Percentiles rank a stretch among this genome's conserved stretches.
These are phyloP conservation scores for Zaprionus ornatus DNA, from an alignment of 1,140 invertebrate genomes.

Conservation along the genomic window DNA sequence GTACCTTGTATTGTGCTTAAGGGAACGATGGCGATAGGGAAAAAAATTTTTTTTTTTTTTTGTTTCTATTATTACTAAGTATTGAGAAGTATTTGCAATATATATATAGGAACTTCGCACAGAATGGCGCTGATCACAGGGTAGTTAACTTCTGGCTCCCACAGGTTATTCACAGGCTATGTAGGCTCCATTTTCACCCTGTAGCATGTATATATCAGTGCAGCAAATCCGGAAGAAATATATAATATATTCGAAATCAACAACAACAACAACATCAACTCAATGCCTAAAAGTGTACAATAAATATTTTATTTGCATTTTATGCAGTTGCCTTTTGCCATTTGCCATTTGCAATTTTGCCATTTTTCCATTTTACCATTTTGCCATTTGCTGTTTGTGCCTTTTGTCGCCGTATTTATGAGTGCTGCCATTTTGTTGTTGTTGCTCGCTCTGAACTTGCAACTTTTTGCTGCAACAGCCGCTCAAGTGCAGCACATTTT, in stretches of 20 bases:
- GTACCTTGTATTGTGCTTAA: too few species aligned
- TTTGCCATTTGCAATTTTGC: conserved; percentile 42
- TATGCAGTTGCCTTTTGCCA: conserved; percentile 60
- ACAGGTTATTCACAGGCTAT: not conserved
- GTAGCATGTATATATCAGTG: not conserved
- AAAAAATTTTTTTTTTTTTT: too few species aligned
- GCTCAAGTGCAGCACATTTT: conserved; percentile 62
- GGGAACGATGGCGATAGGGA: too few species aligned
- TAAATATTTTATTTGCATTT: conserved; percentile 69
- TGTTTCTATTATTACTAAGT: too few species aligned
- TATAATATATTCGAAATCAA: conserved; percentile 12
- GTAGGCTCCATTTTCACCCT: not conserved
- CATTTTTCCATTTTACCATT: conserved; percentile 13
- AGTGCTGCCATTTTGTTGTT: conserved; percentile 16
- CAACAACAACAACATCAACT: conserved; percentile 18
- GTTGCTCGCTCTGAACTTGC: conserved; percentile 28
- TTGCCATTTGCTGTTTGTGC: conserved; percentile 20
- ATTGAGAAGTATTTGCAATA: too few species aligned
- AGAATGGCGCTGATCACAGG: too few species aligned
- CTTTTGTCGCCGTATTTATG: conserved; percentile 38
- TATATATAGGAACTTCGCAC: too few species aligned
- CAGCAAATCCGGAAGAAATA: conserved; percentile 18
- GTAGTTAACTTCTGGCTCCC: too few species aligned
- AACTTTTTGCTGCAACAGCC: conserved; percentile 58
- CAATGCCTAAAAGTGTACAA: conserved; percentile 62